These are phyloP conservation scores for Dromas ardeola DNA, from an alignment of 2,113 vertebrate species.

Conservation along the genomic window DNA sequence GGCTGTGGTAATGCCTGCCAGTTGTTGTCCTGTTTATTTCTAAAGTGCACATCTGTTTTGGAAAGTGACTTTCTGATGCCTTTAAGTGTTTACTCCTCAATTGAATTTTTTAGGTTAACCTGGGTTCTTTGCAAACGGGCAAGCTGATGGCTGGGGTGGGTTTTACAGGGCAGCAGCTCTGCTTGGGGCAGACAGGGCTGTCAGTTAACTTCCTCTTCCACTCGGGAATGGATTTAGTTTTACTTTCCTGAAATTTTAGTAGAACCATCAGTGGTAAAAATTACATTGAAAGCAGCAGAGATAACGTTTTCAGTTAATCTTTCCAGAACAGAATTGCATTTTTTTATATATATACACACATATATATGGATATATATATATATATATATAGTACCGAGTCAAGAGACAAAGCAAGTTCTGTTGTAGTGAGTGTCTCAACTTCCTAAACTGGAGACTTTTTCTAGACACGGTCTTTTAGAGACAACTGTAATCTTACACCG, in stretches of 20 bases:
- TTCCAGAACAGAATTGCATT: conserved; percentile 45
- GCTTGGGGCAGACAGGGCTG: neutral
- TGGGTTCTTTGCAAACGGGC: neutral
- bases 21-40: neutral
- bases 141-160: accelerated
- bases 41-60: neutral
- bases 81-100: accelerated
- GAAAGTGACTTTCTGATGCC: neutral
- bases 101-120: neutral
- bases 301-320: neutral
- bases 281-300: neutral
- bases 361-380: neutral
- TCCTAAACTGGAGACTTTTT: neutral
- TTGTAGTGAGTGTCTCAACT: neutral
- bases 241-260: neutral
- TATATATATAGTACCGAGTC: neutral
- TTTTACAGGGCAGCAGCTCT: neutral
- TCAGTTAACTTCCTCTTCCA: too few relatives aligned
- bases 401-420: neutral
- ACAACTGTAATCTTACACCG: neutral
- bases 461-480: neutral
- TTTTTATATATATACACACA: neutral
- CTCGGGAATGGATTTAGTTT: neutral
- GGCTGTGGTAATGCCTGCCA: neutral
- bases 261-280: neutral